A percentile compares a stretch with the other conserved stretches of the same genome.
These are phyloP conservation scores for Anhinga anhinga DNA, from an alignment of 2,113 vertebrate genomes.

Conservation along the genomic window DNA sequence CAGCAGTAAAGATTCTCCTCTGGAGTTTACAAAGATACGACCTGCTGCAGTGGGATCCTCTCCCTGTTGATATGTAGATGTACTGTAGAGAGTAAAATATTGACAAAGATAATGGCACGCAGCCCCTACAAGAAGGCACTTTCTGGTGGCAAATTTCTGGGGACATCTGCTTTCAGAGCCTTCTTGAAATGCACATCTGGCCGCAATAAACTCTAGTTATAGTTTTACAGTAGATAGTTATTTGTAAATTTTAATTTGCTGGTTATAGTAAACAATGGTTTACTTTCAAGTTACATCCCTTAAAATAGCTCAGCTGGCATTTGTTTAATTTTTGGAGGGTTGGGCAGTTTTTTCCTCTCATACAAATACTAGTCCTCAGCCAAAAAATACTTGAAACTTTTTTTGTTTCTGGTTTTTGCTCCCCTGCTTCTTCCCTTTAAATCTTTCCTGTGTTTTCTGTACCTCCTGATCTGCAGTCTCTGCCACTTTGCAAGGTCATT, in stretches of 20 bases:
- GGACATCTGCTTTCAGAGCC: not conserved
- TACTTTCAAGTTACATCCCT: not conserved
- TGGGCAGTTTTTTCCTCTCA: not conserved
- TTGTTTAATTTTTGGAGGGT: not conserved
- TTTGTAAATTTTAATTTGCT: not conserved
- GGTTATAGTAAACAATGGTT: not conserved
- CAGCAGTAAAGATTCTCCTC: not conserved
- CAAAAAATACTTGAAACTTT: not conserved
- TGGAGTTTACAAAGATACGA: not conserved
- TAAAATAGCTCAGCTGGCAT: not conserved
- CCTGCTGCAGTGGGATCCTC: not conserved
- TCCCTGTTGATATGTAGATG: not conserved
- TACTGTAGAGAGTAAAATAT: not conserved
- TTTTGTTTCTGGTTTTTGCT: not conserved
- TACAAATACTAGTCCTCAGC: not conserved
- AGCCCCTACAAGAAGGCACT: not conserved
- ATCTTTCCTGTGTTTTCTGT: not conserved
- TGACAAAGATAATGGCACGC: not conserved
- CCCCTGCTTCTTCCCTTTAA: not conserved
- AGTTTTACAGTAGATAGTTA: not conserved
- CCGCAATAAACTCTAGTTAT: not conserved
- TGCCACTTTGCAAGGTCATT: not conserved
- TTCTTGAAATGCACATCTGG: not conserved
- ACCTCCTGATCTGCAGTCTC: not conserved
- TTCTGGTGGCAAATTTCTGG: not conserved